A percentile compares a stretch with the other conserved stretches of the same genome.
Evolutionary conservation across 2,113 vertebrate genomes (phyloP).

Genomic region (Ophthalmolycus amberensis): DNA sequence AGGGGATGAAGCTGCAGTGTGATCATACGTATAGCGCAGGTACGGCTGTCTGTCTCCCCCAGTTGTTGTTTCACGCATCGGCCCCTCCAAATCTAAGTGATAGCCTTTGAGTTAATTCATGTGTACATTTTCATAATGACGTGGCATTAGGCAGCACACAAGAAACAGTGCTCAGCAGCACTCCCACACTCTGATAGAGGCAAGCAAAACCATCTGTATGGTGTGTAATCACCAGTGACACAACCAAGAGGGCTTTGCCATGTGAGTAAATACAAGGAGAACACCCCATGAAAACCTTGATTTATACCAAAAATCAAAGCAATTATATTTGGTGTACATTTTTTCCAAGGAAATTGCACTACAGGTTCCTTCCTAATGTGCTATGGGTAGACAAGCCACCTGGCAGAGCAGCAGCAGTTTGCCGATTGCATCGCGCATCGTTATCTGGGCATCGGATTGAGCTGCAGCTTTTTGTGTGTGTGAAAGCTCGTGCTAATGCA

Average conservation of each 20-base stretch:
- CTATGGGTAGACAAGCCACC: conserved; percentile 29
- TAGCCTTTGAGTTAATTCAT: conserved; percentile 73
- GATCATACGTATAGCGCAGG: conserved; percentile 29
- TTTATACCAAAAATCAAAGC: conserved; percentile 32
- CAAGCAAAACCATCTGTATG: conserved; percentile 77
- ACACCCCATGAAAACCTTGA: not conserved
- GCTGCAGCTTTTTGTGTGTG: not conserved
- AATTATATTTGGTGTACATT: conserved; percentile 41
- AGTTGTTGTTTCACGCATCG: conserved; percentile 48
- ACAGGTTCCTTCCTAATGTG: conserved; percentile 24
- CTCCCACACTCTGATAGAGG: conserved; percentile 59
- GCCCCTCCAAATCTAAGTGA: conserved; percentile 49
- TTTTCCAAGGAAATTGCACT: conserved; percentile 33
- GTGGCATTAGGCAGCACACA: conserved; percentile 57
- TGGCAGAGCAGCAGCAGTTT: conserved; percentile 38
- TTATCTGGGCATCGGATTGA: conserved; percentile 39
- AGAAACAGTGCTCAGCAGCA: conserved; percentile 56
- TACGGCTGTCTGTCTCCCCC: conserved; percentile 40
- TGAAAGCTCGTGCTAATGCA: not conserved
- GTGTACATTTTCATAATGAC: conserved; percentile 73
- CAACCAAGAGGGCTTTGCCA: conserved; percentile 48
- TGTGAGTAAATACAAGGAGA: conserved; percentile 55
- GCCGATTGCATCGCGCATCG: conserved; percentile 20
- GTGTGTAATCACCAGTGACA: conserved; percentile 65
- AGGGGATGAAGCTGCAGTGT: conserved; percentile 25